Evolutionary conservation across 1,140 invertebrate species (phyloP), one percentile per base, ranked within the genome.

Genomic region (Bombus confusus): DNA sequence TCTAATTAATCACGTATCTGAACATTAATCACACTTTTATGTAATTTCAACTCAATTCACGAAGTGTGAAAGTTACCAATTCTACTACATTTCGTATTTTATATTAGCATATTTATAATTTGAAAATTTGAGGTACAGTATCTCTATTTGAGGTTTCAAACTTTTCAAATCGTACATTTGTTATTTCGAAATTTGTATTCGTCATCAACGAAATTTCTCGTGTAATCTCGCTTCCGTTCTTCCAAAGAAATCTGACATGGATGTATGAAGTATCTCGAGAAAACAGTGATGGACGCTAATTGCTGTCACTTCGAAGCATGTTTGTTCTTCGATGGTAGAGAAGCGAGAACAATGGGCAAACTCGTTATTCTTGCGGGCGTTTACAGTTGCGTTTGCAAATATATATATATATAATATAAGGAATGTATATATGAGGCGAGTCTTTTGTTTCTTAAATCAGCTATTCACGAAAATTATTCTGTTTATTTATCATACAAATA

Each of bases 271-370:
- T n/a, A 72, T 9, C 8, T n/a, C 9, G 6, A n/a, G 37, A 28
- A 28, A 47, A 72, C 39, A 43, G 25, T 43, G 41, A 43, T 22
- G 73, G 73, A 57, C n/a, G 47, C 28, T 52, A 57, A 75, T 15
- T 22, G 47, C 6, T 37, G 10, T 75, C 15, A 22, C 47, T 22
- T 52, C 18, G 47, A 52, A 52, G 47, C 47, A 13, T 57, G 34
- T 76, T 57, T 28, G 74, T 59, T 57, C 74, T 76, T 57, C 52
- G 52, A 59, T 28, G 12, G 28, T 13, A 57, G 47, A 31, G 34
- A n/a, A 57, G 74, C 52, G 52, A 76, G 52, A 59, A 76, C 74
- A 76, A 76, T 76, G 25, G 28, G 34, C 34, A 28, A 76, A 76
- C 31, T 39, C 25, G 1, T 76, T 76, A 34, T 73, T 73, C 72